A percentile compares a stretch with the other conserved stretches of the same genome.
Evolutionary conservation across 1,140 invertebrate species (phyloP).

Genomic region (Lasioglossum albipes): DNA sequence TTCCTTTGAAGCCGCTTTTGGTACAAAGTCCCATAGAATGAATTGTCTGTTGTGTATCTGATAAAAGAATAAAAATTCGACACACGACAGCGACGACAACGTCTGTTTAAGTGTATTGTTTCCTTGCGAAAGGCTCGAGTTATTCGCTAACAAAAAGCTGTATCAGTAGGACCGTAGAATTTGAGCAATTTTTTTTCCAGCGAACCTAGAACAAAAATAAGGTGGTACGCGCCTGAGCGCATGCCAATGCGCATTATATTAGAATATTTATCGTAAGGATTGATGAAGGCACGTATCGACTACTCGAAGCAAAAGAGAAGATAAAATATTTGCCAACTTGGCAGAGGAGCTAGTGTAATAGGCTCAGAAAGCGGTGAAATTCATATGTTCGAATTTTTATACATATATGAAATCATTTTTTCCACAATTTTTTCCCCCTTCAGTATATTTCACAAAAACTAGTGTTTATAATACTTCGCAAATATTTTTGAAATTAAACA

Average conservation of each 20-base stretch:
- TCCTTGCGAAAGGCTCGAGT: background rate
- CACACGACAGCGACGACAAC: background rate
- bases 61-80: background rate
- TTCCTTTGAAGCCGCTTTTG: background rate
- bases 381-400: background rate
- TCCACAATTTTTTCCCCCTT: background rate
- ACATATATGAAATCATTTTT: background rate
- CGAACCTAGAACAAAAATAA: background rate
- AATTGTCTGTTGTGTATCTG: background rate
- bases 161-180: background rate
- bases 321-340: background rate
- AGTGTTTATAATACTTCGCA: background rate
- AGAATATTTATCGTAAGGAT: constrained; percentile 5
- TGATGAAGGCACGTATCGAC: background rate
- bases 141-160: background rate
- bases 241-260: background rate
- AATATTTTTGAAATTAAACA: background rate
- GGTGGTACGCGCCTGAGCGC: background rate
- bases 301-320: constrained; percentile 1
- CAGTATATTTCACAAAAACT: background rate
- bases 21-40: background rate
- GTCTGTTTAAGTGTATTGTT: background rate
- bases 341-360: background rate
- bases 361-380: background rate
- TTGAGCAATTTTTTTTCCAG: background rate